Base-by-base conservation (phyloP, 2,113 vertebrate species). In the Otolemur garnettii region DNA sequence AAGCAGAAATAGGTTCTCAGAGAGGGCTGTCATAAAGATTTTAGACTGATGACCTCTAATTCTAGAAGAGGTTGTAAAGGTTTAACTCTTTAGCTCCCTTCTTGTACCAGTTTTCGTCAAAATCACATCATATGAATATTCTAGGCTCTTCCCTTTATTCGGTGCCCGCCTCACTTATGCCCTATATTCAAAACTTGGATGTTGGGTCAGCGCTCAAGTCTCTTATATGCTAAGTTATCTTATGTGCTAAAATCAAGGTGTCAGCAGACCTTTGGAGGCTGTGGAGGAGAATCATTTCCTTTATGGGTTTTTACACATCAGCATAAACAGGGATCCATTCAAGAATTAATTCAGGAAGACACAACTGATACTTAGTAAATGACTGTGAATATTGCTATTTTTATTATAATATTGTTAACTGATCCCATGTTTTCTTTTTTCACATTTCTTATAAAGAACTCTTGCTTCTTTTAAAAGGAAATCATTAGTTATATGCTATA, bases 401-500 rank as follows among this genome's bases (percentile, higher is more conserved):
- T 84, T 78, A 68, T 79, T 57, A 71, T 42, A 82, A 78, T 2
- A 89, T 53, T 69, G 3, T 42, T 62, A 57, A 12, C 6, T 90
- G 71, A 86, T 28, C 8, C 53, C 22, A 42, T 62, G 13, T 50
- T 45, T 71, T 53, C 82, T 71, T 94, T 94, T 90, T 55, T 78
- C 33, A 24, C 19, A 74, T 87, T 82, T 71, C 50, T 86, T 64
- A 59, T 50, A 35, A 84, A 59, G 22, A 90, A 64, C 28, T 81
- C 45, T 64, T 19, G 45, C 28, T 91, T 91, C 87, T 91, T 93
- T 87, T 84, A 83, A 82, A 94, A 81, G 91, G 5, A 92, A 75
- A 86, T 55, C n/a, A 64, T 87, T 60, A 87, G 24, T n/a, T n/a
- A 62, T 55, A 66, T 18, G 30, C 10, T 82, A 53, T 53, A 92